Conservation (phyloP, 2,888 invertebrate species). For the Tetragnatha montana region DNA sequence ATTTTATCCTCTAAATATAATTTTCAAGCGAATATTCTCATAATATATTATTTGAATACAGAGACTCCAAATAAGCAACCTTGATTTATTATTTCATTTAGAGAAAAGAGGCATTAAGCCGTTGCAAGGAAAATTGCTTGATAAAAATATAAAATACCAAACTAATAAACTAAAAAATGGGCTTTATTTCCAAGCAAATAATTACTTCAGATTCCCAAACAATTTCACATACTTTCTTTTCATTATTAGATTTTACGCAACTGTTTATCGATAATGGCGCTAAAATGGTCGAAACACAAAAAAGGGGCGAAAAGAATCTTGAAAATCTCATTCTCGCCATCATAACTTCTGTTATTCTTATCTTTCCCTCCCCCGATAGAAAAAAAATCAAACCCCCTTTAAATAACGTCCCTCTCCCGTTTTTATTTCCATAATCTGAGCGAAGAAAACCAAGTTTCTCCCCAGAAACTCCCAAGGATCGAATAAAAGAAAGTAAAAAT, state of each 20-base stretch:
- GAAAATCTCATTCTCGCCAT: not conserved
- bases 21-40: too few relatives aligned
- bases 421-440: not conserved
- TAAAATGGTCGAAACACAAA: not conserved
- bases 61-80: not conserved
- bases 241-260: not conserved
- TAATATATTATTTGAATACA: too few relatives aligned
- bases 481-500: not conserved
- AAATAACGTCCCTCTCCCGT: not conserved
- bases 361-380: not conserved
- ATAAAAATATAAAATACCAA: not conserved
- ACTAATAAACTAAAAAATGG: not conserved
- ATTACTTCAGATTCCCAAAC: not conserved
- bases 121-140: not conserved
- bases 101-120: not conserved
- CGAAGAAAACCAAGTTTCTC: not conserved
- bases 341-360: not conserved
- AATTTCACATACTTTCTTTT: not conserved
- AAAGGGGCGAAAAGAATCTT: not conserved
- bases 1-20: too few relatives aligned
- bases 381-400: not conserved
- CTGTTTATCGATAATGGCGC: not conserved
- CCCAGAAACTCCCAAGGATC: not conserved
- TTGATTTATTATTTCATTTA: not conserved
- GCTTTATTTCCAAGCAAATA: not conserved